Conservation (phyloP, 2,113 vertebrate genomes). For the Myrmecophaga tridactyla region DNA sequence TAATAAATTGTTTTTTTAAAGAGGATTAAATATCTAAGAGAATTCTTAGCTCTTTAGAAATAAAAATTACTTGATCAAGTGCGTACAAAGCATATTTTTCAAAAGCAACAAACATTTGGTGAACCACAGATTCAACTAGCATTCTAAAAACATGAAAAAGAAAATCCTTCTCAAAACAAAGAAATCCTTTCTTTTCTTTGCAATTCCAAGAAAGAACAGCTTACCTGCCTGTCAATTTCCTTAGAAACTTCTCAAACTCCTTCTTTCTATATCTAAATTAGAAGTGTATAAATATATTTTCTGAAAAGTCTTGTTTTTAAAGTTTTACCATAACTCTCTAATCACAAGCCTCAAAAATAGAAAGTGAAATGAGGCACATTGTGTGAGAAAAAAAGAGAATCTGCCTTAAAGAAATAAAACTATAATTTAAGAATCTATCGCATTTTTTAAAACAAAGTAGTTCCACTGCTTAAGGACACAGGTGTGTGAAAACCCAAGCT, state of each 20-base stretch:
- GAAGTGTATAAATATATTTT: slow-evolving; percentile 12
- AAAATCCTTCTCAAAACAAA: slow-evolving; percentile 14
- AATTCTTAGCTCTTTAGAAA: neutral
- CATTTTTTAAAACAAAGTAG: neutral
- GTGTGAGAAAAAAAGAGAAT: neutral
- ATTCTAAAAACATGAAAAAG: slow-evolving; percentile 12
- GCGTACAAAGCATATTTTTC: slow-evolving; percentile 25
- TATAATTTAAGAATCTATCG: neutral
- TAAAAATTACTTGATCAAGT: slow-evolving; percentile 37
- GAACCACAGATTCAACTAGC: neutral
- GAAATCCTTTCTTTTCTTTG: slow-evolving; percentile 36
- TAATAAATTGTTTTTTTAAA: slow-evolving; percentile 38
- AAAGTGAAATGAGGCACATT: neutral
- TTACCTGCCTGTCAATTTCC: neutral
- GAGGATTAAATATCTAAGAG: slow-evolving; percentile 19
- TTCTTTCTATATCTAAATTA: neutral
- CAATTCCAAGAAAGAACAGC: neutral
- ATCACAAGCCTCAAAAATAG: neutral
- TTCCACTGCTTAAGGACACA: neutral
- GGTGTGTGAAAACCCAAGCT: neutral
- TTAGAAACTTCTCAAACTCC: neutral
- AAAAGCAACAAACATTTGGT: slow-evolving; percentile 18
- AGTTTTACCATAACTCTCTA: neutral
- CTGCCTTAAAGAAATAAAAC: slow-evolving; percentile 11
- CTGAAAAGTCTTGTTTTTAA: neutral